phyloP scores from a whole-genome alignment of 1,140 invertebrate species.

The Hylyphantes graminicola region DNA sequence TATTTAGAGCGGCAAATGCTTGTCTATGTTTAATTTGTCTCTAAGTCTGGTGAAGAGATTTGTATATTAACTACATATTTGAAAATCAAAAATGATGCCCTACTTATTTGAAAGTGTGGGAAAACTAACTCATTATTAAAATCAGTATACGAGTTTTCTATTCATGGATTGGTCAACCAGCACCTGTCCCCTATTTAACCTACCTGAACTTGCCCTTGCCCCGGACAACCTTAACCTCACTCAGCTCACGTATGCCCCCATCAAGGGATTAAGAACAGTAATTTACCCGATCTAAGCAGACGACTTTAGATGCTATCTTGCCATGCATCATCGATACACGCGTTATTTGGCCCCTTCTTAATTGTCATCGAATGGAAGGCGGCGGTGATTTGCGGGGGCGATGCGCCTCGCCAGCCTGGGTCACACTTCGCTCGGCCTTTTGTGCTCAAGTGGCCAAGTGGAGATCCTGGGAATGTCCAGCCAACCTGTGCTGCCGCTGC shows the following conservation, averaged over 20 bases:
- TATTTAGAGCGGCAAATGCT: no score
- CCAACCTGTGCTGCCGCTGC: no score
- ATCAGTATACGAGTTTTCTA: no score
- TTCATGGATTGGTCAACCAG: no score
- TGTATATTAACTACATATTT: no score
- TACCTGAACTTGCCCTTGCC: background rate
- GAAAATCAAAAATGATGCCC: no score
- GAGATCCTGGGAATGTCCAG: conserved; percentile 26
- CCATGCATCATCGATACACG: conserved; percentile 43
- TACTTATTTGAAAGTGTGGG: no score
- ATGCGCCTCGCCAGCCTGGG: conserved; percentile 29
- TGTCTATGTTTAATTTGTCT: no score
- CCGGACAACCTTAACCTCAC: background rate
- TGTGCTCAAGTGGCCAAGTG: conserved; percentile 58
- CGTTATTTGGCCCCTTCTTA: conserved; percentile 40
- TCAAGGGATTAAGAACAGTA: conserved; percentile 23
- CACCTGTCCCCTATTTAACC: background rate
- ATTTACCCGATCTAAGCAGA: conserved; percentile 30
- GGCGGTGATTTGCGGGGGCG: conserved; percentile 38
- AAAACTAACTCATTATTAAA: no score
- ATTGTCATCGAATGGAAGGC: conserved; percentile 43
- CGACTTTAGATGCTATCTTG: conserved; percentile 10
- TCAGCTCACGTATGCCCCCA: conserved; percentile 9
- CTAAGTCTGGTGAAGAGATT: no score
- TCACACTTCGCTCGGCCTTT: conserved; percentile 53